phyloP scores from a whole-genome alignment of 2,113 vertebrate genomes.

The Monarcha castaneiventris region DNA sequence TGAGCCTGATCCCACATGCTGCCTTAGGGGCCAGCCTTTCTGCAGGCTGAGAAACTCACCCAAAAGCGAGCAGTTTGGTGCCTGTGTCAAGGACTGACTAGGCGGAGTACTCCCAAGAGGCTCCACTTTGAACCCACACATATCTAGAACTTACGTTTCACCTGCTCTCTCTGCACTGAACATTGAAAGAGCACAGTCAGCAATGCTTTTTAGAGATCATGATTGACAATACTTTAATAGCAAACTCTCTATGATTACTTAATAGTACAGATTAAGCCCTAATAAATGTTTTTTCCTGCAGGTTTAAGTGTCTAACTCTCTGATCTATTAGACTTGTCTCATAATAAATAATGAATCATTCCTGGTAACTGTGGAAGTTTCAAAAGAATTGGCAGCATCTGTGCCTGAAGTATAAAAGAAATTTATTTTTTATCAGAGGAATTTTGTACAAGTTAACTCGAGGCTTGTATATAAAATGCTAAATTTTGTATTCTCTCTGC shows the following conservation, averaged over 20 bases:
- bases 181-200: background rate
- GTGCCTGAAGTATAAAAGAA: conserved; percentile 37
- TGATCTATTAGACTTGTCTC: conserved; percentile 53
- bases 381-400: conserved; percentile 42
- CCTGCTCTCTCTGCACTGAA: conserved; percentile 1
- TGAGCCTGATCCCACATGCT: background rate
- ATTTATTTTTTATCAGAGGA: conserved; percentile 22
- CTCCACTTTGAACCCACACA: background rate
- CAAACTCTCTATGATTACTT: conserved; percentile 30
- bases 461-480: conserved; percentile 7
- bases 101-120: background rate
- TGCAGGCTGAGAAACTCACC: background rate
- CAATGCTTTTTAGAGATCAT: background rate
- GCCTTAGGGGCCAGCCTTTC: background rate
- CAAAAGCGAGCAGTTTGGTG: background rate
- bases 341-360: conserved; percentile 51
- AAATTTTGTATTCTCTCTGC: conserved; percentile 9
- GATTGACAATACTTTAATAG: conserved; percentile 55
- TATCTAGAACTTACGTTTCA: background rate
- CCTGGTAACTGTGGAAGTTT: conserved; percentile 49
- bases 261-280: conserved; percentile 60
- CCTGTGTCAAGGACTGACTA: background rate
- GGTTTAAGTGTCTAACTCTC: conserved; percentile 52
- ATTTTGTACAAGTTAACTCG: conserved; percentile 48
- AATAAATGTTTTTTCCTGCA: conserved; percentile 63